These are phyloP conservation scores for Corbicula japonica DNA, from an alignment of 2,888 invertebrate genomes.

Conservation along the genomic window DNA sequence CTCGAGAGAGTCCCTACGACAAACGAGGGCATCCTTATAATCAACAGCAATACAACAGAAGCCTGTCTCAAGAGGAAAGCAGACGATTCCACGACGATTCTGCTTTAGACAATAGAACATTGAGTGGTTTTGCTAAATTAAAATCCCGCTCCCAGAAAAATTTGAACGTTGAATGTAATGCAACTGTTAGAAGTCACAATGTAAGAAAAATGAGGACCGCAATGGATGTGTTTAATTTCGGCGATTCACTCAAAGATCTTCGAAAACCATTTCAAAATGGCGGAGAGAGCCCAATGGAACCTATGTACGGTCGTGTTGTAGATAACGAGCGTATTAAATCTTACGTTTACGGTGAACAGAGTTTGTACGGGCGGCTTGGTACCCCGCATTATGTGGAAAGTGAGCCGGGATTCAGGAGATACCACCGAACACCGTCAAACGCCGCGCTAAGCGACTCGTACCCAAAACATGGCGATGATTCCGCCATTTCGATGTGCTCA, in stretches of 20 bases:
- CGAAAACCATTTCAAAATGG: constrained; percentile 52
- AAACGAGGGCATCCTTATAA: constrained; percentile 23
- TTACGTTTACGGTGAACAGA: constrained; percentile 59
- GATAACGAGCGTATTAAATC: constrained; percentile 63
- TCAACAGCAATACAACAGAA: constrained; percentile 5
- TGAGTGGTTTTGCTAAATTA: constrained; percentile 60
- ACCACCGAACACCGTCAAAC: constrained; percentile 68
- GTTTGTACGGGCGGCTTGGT: constrained; percentile 34
- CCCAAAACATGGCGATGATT: constrained; percentile 79
- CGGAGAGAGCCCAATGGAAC: constrained; percentile 33
- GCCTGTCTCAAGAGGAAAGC: constrained; percentile 25
- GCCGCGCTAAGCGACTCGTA: constrained; percentile 74
- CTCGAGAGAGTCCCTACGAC: constrained; percentile 45
- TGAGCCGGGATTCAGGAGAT: constrained; percentile 72
- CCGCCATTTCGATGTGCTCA: constrained; percentile 79
- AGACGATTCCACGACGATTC: constrained; percentile 66
- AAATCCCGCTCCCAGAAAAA: constrained; percentile 73
- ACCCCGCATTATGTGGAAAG: constrained; percentile 72
- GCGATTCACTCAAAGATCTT: constrained; percentile 70
- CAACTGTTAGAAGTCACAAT: constrained; percentile 81
- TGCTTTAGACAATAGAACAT: constrained; percentile 50
- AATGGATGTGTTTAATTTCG: constrained; percentile 78
- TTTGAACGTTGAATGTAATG: constrained; percentile 77
- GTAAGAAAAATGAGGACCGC: constrained; percentile 73
- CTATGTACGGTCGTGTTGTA: constrained; percentile 54